These are phyloP conservation scores for Athalia cordata DNA, from an alignment of 2,888 invertebrate genomes.

Conservation along the genomic window DNA sequence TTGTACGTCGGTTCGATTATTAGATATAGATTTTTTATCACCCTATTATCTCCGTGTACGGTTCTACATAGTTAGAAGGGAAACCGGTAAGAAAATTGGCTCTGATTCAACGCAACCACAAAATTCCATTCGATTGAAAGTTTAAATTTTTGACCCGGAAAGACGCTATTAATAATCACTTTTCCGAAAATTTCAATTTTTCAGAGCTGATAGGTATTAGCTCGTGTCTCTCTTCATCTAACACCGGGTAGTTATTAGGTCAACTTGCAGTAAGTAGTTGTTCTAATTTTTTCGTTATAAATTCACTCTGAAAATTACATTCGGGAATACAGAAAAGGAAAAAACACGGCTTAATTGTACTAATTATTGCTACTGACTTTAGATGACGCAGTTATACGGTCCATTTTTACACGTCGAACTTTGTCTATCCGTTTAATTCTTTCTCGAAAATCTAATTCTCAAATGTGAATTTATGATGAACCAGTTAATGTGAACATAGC, in stretches of 20 bases:
- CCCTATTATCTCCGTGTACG: slow-evolving; percentile 60
- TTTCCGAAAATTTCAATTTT: neutral
- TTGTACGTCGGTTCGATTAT: slow-evolving; percentile 63
- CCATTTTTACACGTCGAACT: too few relatives aligned
- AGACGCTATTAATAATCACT: neutral
- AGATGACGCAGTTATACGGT: neutral
- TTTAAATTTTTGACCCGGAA: slow-evolving; percentile 8
- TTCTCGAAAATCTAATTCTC: too few relatives aligned
- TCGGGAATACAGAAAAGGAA: too few relatives aligned
- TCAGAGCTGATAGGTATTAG: too few relatives aligned
- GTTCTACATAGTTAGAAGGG: slow-evolving; percentile 37
- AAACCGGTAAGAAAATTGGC: neutral
- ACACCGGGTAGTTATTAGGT: slow-evolving; percentile 35
- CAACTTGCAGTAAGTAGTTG: slow-evolving; percentile 26
- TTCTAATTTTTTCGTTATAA: neutral
- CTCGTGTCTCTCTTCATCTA: too few relatives aligned
- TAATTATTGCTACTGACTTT: slow-evolving; percentile 10
- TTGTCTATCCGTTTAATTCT: too few relatives aligned
- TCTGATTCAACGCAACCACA: neutral
- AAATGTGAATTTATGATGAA: too few relatives aligned
- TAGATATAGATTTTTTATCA: slow-evolving; percentile 68
- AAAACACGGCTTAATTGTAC: neutral
- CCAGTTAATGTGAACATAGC: too few relatives aligned
- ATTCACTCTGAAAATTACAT: neutral
- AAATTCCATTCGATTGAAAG: slow-evolving; percentile 1